Conservation (phyloP, 2,888 invertebrate species). For the Athalia circularis region DNA sequence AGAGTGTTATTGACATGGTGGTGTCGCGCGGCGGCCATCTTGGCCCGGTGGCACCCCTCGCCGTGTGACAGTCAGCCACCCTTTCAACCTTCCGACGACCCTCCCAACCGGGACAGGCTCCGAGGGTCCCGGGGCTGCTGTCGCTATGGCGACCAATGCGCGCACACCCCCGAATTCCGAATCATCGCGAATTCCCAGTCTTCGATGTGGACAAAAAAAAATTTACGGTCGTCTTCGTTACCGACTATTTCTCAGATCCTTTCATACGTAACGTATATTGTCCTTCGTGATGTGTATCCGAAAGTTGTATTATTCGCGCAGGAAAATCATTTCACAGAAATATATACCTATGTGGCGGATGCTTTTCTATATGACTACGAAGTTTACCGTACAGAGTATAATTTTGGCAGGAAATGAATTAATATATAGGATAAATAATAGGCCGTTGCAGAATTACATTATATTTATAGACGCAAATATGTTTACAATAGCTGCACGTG, state of each 20-base stretch:
- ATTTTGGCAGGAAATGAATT: too few relatives aligned
- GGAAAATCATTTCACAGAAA: too few relatives aligned
- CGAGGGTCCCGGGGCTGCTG: conserved; percentile 65
- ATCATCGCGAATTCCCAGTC: conserved; percentile 51
- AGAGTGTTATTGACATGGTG: conserved; percentile 74
- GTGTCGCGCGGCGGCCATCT: conserved; percentile 72
- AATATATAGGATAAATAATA: too few relatives aligned
- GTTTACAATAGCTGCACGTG: too few relatives aligned
- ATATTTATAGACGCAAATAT: too few relatives aligned
- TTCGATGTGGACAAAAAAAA: not conserved
- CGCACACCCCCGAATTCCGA: conserved; percentile 67
- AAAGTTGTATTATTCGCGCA: too few relatives aligned
- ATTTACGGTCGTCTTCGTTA: not conserved
- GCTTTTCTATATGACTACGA: too few relatives aligned
- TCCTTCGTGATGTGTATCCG: too few relatives aligned
- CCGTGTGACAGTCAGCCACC: conserved; percentile 47
- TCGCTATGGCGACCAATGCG: conserved; percentile 72
- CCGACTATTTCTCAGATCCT: not conserved
- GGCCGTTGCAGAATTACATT: too few relatives aligned
- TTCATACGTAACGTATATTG: too few relatives aligned
- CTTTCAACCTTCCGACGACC: conserved; percentile 43
- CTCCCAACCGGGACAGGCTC: conserved; percentile 47
- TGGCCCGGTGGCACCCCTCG: conserved; percentile 61
- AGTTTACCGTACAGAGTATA: too few relatives aligned
- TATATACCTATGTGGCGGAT: too few relatives aligned